Base-by-base conservation (phyloP, 2,797 vertebrate species). In the Leptoclinus maculatus region DNA sequence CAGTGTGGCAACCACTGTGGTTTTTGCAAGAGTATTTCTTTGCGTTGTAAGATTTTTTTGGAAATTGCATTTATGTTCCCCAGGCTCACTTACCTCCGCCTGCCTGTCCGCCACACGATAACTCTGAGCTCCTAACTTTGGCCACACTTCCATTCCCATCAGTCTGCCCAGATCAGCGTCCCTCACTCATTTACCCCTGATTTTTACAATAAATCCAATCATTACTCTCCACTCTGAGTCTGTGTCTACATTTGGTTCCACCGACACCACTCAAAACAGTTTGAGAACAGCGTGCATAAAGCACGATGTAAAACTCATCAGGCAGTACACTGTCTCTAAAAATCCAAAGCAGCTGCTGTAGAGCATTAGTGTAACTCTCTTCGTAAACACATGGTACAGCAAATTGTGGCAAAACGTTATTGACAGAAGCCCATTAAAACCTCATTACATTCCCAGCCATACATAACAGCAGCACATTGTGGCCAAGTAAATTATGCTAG, bases 351-450 rank as follows among this genome's bases (percentile, higher is more conserved):
- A 36, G 76, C 64, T 59, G 36, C 14, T 56, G 43, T 45, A 8
- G 38, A 58, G 32, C 69, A 68, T 73, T 75, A 78, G 54, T 49
- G 23, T 16, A 64, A 58, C 71, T 72, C 62, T 67, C 53, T 29
- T 73, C 60, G 45, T 74, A 56, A 86, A 71, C 47, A 63, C 66
- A 73, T 1, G 2, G 49, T 58, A 53, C 49, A 65, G 79, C 64
- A 78, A 70, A 72, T 13, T 83, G 78, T 62, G 72, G 80, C 43
- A 49, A 68, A 74, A 66, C 62, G 45, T 80, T 86, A 86, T 80
- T 74, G 78, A 88, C 74, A 78, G 64, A 83, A 74, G 72, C 51
- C 79, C 85, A 86, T 91, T 90, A 91, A 88, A 84, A 83, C 12
- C 78, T 86, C 80, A 87, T 91, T 88, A 75, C 39, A 59, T 41